These are phyloP conservation scores for Micropterix aruncella DNA, from an alignment of 2,888 invertebrate genomes.

Conservation along the genomic window DNA sequence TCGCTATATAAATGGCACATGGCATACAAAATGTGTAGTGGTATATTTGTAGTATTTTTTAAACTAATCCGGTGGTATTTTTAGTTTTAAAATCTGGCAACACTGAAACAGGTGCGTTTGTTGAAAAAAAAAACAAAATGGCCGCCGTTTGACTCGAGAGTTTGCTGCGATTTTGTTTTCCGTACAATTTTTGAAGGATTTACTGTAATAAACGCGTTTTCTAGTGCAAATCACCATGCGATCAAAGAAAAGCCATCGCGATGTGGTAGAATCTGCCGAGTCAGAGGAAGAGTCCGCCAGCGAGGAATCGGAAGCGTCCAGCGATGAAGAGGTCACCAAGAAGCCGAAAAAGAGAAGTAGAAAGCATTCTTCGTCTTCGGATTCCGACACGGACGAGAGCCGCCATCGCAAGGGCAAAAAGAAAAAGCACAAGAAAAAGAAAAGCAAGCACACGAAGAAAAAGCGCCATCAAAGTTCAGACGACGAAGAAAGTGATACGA, in stretches of 20 bases:
- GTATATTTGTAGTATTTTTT: too few relatives aligned
- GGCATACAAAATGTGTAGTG: too few relatives aligned
- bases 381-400: slow-evolving; percentile 29
- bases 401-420: slow-evolving; percentile 29
- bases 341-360: slow-evolving; percentile 21
- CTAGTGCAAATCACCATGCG: too few relatives aligned
- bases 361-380: slow-evolving; percentile 27
- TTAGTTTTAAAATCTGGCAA: too few relatives aligned
- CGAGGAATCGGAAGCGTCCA: slow-evolving; percentile 14
- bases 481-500: slow-evolving; percentile 16
- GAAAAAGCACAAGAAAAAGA: slow-evolving; percentile 38
- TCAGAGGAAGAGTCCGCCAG: slow-evolving; percentile 28
- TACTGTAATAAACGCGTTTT: too few relatives aligned
- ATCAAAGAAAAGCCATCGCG: neutral
- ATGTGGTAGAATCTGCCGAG: slow-evolving; percentile 23
- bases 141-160: too few relatives aligned
- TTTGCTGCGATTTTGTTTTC: too few relatives aligned
- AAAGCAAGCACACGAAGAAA: slow-evolving; percentile 34
- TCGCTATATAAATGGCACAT: too few relatives aligned
- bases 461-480: slow-evolving; percentile 26
- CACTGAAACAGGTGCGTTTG: too few relatives aligned
- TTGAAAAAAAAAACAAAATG: too few relatives aligned
- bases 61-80: too few relatives aligned
- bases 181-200: too few relatives aligned
- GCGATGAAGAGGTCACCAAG: slow-evolving; percentile 6